Evolutionary conservation across 2,888 invertebrate genomes (phyloP).

Genomic region (Barypeithes pellucidus): DNA sequence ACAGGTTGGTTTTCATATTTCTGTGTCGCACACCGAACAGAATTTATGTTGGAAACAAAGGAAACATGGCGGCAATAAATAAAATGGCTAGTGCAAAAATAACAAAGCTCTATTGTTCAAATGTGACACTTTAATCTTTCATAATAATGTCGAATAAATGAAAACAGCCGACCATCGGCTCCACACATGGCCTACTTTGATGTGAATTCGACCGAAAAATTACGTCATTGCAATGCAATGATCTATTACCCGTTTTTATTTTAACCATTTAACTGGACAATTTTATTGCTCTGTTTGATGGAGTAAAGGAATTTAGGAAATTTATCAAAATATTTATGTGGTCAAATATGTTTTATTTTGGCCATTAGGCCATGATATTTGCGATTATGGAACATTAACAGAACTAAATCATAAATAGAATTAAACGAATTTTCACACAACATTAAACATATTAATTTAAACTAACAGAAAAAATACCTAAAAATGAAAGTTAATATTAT

Average conservation of each 20-base stretch:
- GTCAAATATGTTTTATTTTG: background rate
- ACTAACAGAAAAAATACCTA: no score
- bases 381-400: no score
- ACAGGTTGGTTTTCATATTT: constrained; percentile 34
- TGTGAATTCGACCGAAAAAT: constrained; percentile 28
- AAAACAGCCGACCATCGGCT: constrained; percentile 37
- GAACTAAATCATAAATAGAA: no score
- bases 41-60: constrained; percentile 44
- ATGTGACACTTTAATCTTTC: constrained; percentile 44
- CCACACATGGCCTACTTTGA: constrained; percentile 27
- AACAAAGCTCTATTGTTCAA: constrained; percentile 50
- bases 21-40: constrained; percentile 17
- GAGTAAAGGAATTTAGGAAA: background rate
- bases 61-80: constrained; percentile 45
- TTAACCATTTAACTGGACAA: background rate
- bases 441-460: no score
- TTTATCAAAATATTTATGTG: background rate
- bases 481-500: no score
- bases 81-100: constrained; percentile 43
- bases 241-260: constrained; percentile 15
- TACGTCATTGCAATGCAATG: constrained; percentile 2
- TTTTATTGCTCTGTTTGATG: constrained; percentile 1
- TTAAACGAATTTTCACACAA: no score
- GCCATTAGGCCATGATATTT: background rate
- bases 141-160: constrained; percentile 48